phyloP scores from a whole-genome alignment of 64 coral and sea anemone species.

The Actinia equina region DNA sequence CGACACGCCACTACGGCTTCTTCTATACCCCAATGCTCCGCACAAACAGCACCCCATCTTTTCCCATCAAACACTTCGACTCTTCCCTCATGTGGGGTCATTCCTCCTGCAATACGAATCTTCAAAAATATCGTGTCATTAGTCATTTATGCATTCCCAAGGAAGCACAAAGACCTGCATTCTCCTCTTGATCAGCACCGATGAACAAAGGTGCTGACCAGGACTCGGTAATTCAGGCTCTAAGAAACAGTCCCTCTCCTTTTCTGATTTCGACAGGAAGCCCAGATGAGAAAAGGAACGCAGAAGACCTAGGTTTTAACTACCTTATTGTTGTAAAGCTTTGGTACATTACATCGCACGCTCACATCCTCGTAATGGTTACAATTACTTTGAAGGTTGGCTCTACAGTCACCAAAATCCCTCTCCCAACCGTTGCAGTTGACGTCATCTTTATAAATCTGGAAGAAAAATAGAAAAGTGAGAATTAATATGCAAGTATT shows the following conservation, averaged over 20 bases:
- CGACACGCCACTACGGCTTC: constrained; percentile 66
- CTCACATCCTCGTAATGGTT: constrained; percentile 59
- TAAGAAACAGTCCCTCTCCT: too few relatives aligned
- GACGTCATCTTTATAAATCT: constrained; percentile 41
- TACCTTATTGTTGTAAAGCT: constrained; percentile 39
- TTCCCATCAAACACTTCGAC: constrained; percentile 56
- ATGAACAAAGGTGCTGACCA: too few relatives aligned
- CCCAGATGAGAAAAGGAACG: too few relatives aligned
- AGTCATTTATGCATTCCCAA: too few relatives aligned
- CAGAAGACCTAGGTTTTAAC: background rate
- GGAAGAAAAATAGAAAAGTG: background rate
- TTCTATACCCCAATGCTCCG: constrained; percentile 47
- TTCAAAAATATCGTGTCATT: background rate
- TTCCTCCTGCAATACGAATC: constrained; percentile 65
- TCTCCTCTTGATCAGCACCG: too few relatives aligned
- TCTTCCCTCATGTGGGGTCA: constrained; percentile 41
- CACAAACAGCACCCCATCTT: constrained; percentile 77
- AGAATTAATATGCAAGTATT: too few relatives aligned
- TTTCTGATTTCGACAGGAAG: too few relatives aligned
- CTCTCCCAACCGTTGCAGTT: constrained; percentile 43
- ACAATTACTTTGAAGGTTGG: background rate
- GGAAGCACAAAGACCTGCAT: too few relatives aligned
- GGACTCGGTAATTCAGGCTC: too few relatives aligned
- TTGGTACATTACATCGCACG: constrained; percentile 57
- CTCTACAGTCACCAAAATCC: constrained; percentile 11